A percentile compares a stretch with the other conserved stretches of the same genome.
phyloP scores from a whole-genome alignment of 2,888 invertebrate species.

The Homarus gammarus region DNA sequence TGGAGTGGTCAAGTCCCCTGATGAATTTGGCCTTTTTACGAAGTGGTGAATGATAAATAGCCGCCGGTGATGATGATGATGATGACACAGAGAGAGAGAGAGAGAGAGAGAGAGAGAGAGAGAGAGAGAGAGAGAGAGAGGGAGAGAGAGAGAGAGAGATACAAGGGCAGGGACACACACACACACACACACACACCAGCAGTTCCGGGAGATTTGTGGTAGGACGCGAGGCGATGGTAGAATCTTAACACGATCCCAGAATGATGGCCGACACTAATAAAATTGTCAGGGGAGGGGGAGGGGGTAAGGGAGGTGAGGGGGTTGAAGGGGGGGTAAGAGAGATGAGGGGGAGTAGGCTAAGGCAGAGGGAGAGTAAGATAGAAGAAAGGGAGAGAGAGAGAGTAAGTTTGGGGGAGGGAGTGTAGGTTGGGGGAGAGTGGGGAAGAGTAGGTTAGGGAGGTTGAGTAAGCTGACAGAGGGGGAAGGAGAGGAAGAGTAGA shows the following conservation, averaged over 20 bases:
- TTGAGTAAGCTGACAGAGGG: not conserved
- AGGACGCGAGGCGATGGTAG: not conserved
- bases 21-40: too few species aligned
- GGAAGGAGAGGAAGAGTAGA: not conserved
- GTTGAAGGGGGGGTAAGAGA: not conserved
- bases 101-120: slow-evolving; percentile 44
- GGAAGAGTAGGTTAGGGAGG: not conserved
- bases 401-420: not conserved
- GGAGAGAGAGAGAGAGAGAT: not conserved
- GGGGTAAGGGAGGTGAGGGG: not conserved
- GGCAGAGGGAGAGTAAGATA: too few species aligned
- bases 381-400: not conserved
- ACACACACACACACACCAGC: slow-evolving; percentile 1
- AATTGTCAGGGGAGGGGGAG: not conserved
- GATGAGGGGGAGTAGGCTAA: not conserved
- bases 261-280: slow-evolving; percentile 5
- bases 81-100: slow-evolving; percentile 32
- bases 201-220: not conserved
- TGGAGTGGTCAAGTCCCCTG: too few species aligned
- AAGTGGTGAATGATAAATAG: not conserved
- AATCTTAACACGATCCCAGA: not conserved
- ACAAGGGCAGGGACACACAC: not conserved
- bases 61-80: not conserved
- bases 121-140: not conserved
- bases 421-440: not conserved